Evolutionary conservation across 2,888 invertebrate species (phyloP).

Genomic region (Platynereis dumerilii): DNA sequence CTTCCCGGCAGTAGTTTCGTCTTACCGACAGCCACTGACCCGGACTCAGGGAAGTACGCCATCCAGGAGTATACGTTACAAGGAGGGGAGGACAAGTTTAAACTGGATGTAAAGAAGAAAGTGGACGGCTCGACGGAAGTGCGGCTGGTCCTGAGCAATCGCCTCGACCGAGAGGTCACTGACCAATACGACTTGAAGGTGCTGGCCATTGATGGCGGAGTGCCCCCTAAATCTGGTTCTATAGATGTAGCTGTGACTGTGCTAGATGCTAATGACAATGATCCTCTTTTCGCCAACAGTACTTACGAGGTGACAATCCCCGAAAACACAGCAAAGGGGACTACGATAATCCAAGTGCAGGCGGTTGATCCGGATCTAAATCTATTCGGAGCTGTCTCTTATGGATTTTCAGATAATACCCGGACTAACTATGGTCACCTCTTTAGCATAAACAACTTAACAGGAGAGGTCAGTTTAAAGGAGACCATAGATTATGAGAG

Average conservation of each 20-base stretch:
- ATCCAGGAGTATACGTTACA: constrained; percentile 20
- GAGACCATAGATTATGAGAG: constrained; percentile 31
- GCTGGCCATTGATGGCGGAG: constrained; percentile 64
- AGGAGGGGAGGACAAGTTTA: constrained; percentile 13
- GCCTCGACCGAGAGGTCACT: constrained; percentile 35
- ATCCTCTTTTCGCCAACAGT: constrained; percentile 31
- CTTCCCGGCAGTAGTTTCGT: constrained; percentile 12
- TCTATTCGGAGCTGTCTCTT: constrained; percentile 33
- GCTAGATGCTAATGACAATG: constrained; percentile 37
- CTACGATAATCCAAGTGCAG: constrained; percentile 30
- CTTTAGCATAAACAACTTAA: constrained; percentile 25
- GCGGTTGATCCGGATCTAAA: constrained; percentile 38
- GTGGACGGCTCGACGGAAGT: constrained; percentile 36
- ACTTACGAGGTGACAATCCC: constrained; percentile 35
- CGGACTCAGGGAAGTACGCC: constrained; percentile 19
- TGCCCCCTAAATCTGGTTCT: constrained; percentile 31
- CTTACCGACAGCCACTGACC: constrained; percentile 24
- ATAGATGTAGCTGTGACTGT: constrained; percentile 31
- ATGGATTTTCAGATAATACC: constrained; percentile 27
- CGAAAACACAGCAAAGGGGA: constrained; percentile 31
- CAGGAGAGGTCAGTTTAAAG: constrained; percentile 23
- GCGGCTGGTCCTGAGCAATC: constrained; percentile 28
- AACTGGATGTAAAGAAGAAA: constrained; percentile 21
- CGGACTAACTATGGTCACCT: constrained; percentile 24
- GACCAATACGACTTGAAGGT: constrained; percentile 32